Evolutionary conservation across 2,888 invertebrate species (phyloP).

Genomic region (Ernsta delagoae): DNA sequence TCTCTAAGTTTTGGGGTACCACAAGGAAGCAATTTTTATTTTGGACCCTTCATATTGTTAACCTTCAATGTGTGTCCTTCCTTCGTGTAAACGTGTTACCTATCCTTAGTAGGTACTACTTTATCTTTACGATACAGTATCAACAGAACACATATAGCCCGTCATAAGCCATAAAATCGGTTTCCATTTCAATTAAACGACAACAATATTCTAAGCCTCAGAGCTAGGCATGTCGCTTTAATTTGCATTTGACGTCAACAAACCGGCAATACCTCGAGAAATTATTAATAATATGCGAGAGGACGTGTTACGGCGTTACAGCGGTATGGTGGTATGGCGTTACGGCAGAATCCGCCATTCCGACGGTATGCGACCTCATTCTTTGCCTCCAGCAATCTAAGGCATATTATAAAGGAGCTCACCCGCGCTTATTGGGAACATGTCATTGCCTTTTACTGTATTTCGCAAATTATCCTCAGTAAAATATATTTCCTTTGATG

Average conservation of each 20-base stretch:
- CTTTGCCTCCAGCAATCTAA: no score
- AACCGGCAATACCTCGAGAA: conserved; percentile 43
- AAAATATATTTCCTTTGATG: no score
- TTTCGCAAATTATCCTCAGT: no score
- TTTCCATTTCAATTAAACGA: conserved; percentile 6
- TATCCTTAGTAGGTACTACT: no score
- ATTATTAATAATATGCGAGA: conserved; percentile 61
- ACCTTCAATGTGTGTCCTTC: no score
- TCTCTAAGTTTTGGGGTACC: conserved; percentile 1
- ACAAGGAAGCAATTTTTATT: not conserved
- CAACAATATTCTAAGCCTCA: conserved; percentile 7
- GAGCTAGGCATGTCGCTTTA: conserved; percentile 10
- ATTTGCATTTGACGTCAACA: conserved; percentile 42
- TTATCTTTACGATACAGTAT: no score
- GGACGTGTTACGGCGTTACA: conserved; percentile 19
- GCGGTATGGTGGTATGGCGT: no score
- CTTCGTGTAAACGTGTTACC: no score
- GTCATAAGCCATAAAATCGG: not conserved
- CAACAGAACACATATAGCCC: no score
- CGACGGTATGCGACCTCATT: no score
- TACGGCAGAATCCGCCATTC: no score
- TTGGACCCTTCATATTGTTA: no score
- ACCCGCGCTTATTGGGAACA: not conserved
- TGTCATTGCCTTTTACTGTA: not conserved
- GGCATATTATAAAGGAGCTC: conserved; percentile 1